These are phyloP conservation scores for Galago senegalensis DNA, from an alignment of 2,797 vertebrate species.

Conservation along the genomic window DNA sequence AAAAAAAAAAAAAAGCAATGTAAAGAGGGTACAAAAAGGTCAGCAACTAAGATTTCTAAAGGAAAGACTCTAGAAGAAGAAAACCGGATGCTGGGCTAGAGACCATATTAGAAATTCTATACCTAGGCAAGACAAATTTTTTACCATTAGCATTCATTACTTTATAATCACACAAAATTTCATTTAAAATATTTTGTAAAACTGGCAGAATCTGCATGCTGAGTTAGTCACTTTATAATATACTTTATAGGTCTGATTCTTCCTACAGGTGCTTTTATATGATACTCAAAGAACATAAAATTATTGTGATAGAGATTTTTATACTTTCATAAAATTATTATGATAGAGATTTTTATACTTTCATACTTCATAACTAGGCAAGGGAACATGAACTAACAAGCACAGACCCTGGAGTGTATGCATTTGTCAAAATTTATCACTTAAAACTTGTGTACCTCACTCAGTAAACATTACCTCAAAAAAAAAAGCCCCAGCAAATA, in stretches of 20 bases:
- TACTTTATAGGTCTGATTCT: background rate
- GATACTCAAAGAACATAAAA: constrained; percentile 19
- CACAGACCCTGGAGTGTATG: background rate
- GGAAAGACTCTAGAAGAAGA: background rate
- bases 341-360: background rate
- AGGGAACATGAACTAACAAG: constrained; percentile 30
- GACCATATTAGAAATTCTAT: background rate
- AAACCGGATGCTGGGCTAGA: background rate
- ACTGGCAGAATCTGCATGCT: background rate
- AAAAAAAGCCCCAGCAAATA: background rate
- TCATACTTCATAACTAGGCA: background rate
- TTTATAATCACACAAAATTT: constrained; percentile 10
- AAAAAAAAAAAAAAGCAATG: no score
- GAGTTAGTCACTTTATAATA: background rate
- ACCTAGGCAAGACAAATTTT: background rate
- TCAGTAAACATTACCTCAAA: constrained; percentile 9
- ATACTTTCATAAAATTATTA: background rate
- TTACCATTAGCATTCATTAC: background rate
- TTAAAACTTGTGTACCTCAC: constrained; percentile 15
- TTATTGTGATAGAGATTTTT: constrained; percentile 14
- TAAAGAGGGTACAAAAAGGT: constrained; percentile 2
- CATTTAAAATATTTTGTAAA: constrained; percentile 56
- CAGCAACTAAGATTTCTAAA: constrained; percentile 18
- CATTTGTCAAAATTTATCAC: constrained; percentile 1
- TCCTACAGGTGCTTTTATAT: background rate